These are phyloP conservation scores for Campaea margaritaria DNA, from an alignment of 2,888 invertebrate species.

Conservation along the genomic window DNA sequence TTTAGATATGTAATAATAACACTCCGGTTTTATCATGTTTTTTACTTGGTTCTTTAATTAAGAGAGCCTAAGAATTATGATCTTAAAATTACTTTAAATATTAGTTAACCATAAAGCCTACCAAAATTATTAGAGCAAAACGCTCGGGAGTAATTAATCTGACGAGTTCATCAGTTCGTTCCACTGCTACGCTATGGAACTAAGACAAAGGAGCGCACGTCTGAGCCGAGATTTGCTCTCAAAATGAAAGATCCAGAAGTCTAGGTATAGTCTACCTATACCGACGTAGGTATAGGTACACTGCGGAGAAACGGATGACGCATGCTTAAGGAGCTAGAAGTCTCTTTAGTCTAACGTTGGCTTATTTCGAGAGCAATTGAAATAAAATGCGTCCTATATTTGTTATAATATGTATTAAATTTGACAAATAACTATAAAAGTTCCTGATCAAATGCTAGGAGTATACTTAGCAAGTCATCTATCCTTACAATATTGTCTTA, in stretches of 20 bases:
- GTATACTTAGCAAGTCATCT: too few species aligned
- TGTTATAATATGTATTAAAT: too few species aligned
- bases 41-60: too few species aligned
- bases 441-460: too few species aligned
- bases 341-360: neutral
- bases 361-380: neutral
- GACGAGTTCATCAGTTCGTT: too few species aligned
- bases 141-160: neutral
- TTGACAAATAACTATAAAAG: too few species aligned
- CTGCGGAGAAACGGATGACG: conserved; percentile 12
- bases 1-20: too few species aligned
- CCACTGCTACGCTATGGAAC: too few species aligned
- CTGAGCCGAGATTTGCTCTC: neutral
- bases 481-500: too few species aligned
- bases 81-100: neutral
- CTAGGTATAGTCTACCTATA: neutral
- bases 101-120: conserved; percentile 1
- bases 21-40: too few species aligned
- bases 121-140: conserved; percentile 2
- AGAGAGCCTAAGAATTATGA: too few species aligned
- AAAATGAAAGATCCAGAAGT: neutral
- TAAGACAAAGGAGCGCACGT: neutral
- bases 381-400: neutral
- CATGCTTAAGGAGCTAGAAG: neutral
- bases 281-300: conserved; percentile 4